Percentiles rank a stretch among this genome's conserved stretches.
These are phyloP conservation scores for Rhodeus uyekii DNA, from an alignment of 2,797 vertebrate species.

Conservation along the genomic window DNA sequence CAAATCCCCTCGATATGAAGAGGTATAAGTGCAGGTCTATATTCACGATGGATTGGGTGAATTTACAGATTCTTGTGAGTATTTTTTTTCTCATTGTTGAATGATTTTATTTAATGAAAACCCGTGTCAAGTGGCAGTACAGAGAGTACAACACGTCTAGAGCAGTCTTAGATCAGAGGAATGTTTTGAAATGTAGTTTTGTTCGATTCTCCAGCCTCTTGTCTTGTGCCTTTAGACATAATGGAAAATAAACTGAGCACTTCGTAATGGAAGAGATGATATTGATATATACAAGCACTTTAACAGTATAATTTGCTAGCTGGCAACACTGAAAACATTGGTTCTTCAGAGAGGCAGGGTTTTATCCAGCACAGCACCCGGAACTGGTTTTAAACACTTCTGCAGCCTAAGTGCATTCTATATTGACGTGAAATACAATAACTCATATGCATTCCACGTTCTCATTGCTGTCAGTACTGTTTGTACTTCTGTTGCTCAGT, in stretches of 20 bases:
- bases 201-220: background rate
- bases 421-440: constrained; percentile 56
- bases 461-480: constrained; percentile 40
- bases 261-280: constrained; percentile 13
- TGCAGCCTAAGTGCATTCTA: constrained; percentile 53
- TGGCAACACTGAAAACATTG: constrained; percentile 27
- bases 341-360: constrained; percentile 6
- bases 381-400: constrained; percentile 45
- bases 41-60: background rate
- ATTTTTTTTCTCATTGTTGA: background rate
- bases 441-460: constrained; percentile 49
- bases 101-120: constrained; percentile 4
- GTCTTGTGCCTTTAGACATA: background rate
- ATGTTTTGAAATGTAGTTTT: background rate
- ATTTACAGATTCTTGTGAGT: constrained; percentile 11
- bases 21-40: constrained; percentile 6
- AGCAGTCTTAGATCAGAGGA: background rate
- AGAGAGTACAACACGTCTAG: background rate
- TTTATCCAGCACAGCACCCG: constrained; percentile 42
- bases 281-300: constrained; percentile 36
- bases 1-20: background rate
- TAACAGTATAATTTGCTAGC: constrained; percentile 34
- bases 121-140: background rate
- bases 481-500: constrained; percentile 20
- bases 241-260: constrained; percentile 10